phyloP scores from a whole-genome alignment of 2,113 vertebrate genomes.

The Anser cygnoides region DNA sequence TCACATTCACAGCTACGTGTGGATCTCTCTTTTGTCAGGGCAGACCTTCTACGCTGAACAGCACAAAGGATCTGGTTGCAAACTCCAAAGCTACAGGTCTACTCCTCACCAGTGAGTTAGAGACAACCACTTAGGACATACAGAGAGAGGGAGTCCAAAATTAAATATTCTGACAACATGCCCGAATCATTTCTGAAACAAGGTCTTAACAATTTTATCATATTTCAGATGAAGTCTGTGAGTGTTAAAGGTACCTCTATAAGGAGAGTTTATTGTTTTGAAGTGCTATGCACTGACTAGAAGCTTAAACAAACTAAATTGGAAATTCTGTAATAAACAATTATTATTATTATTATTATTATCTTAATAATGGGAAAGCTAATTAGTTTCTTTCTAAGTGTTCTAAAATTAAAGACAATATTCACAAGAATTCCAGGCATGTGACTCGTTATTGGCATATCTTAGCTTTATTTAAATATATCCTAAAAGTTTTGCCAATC shows the following conservation, averaged over 20 bases:
- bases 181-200: background rate
- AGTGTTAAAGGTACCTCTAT: background rate
- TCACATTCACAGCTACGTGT: background rate
- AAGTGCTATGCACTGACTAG: background rate
- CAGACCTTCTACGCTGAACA: background rate
- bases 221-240: fast-evolving
- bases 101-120: background rate
- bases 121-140: background rate
- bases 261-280: background rate
- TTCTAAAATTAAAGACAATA: background rate
- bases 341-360: no score
- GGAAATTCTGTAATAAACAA: background rate
- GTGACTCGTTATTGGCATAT: background rate
- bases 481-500: slow-evolving; percentile 1
- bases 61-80: background rate
- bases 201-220: background rate
- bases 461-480: background rate
- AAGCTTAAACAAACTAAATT: background rate
- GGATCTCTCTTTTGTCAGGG: background rate
- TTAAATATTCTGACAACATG: background rate
- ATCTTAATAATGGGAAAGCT: background rate
- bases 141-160: background rate
- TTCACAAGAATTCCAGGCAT: background rate
- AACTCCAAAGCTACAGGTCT: background rate
- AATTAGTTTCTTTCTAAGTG: background rate